These are phyloP conservation scores for Rhorus exstirpatorius DNA, from an alignment of 2,888 invertebrate genomes.

Conservation along the genomic window DNA sequence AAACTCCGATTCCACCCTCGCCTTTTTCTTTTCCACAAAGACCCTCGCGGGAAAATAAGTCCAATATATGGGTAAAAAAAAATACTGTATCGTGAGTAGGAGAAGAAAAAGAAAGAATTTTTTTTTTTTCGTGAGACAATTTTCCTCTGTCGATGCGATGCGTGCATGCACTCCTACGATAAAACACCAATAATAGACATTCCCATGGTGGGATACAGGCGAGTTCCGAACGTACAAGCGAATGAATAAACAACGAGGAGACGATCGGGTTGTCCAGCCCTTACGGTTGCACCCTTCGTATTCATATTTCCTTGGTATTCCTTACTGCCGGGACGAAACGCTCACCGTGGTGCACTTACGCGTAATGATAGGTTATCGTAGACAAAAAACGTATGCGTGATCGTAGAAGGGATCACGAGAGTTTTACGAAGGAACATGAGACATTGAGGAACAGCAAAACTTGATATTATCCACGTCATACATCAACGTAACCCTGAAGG, in stretches of 20 bases:
- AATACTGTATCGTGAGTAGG: neutral
- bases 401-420: slow-evolving; percentile 23
- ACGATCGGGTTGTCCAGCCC: slow-evolving; percentile 27
- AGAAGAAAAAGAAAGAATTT: slow-evolving; percentile 16
- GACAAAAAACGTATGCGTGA: no score
- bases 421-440: neutral
- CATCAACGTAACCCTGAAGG: slow-evolving; percentile 6
- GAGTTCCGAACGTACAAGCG: slow-evolving; percentile 25
- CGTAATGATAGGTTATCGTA: no score
- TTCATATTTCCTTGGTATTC: slow-evolving; percentile 32
- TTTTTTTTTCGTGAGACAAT: slow-evolving; percentile 15
- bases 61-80: slow-evolving; percentile 5
- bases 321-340: slow-evolving; percentile 16
- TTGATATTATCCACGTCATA: slow-evolving; percentile 22
- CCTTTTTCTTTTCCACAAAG: neutral
- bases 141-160: slow-evolving; percentile 24
- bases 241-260: slow-evolving; percentile 58
- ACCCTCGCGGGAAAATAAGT: slow-evolving; percentile 6
- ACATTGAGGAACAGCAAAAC: neutral
- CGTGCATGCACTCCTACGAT: slow-evolving; percentile 10
- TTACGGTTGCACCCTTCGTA: slow-evolving; percentile 1
- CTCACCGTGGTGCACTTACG: neutral
- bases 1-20: slow-evolving; percentile 21
- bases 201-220: neutral
- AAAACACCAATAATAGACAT: slow-evolving; percentile 28